Conservation (phyloP, 2,797 vertebrate genomes). For the Lepus townsendii region DNA sequence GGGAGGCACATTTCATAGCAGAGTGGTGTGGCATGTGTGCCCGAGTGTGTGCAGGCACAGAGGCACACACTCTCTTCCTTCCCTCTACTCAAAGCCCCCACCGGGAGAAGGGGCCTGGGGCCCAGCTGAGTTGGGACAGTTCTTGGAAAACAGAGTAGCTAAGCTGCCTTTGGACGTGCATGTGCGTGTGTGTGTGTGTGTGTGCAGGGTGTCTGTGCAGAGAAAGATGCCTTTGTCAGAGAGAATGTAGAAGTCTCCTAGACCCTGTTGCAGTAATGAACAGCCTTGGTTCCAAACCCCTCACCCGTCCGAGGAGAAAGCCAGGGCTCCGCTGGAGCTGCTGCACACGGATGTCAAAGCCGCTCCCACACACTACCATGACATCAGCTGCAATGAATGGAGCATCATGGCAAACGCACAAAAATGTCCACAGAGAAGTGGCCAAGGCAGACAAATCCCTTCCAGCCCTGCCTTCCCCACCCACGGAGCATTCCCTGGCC, state of each 20-base stretch:
- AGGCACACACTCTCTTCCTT: background rate
- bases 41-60: too few relatives aligned
- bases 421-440: constrained; percentile 58
- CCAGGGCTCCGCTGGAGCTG: background rate
- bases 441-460: constrained; percentile 68
- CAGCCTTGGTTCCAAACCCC: background rate
- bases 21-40: background rate
- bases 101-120: background rate
- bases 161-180: background rate
- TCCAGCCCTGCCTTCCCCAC: constrained; percentile 55
- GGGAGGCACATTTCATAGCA: background rate
- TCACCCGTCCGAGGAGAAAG: background rate
- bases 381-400: constrained; percentile 65
- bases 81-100: background rate
- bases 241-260: constrained; percentile 12
- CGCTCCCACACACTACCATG: constrained; percentile 2
- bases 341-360: background rate
- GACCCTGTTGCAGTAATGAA: background rate
- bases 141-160: background rate
- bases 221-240: background rate
- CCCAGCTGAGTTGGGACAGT: background rate
- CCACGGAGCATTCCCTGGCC: background rate
- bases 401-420: constrained; percentile 56
- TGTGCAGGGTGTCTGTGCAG: background rate
- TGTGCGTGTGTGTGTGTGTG: background rate